Evolutionary conservation across 2,888 invertebrate species (phyloP).

Genomic region (Acanthosepion esculentum): DNA sequence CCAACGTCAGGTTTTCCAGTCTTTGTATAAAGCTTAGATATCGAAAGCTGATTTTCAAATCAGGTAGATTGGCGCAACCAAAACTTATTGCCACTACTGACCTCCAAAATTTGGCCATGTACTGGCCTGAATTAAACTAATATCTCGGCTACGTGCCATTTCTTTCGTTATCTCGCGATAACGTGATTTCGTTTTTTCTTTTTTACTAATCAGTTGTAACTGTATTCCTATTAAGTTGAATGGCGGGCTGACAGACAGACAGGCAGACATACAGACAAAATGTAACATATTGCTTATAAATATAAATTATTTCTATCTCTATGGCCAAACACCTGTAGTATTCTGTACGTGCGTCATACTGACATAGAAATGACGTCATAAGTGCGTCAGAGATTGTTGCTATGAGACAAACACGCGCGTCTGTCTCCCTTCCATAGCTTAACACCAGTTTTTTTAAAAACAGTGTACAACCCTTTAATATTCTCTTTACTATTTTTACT

Average conservation of each 20-base stretch:
- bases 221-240: not conserved
- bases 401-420: not conserved
- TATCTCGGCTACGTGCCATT: too few species aligned
- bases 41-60: not conserved
- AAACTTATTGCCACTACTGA: not conserved
- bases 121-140: too few species aligned
- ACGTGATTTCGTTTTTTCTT: too few species aligned
- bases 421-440: not conserved
- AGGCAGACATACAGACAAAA: not conserved
- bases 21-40: not conserved
- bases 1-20: not conserved
- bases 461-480: too few species aligned
- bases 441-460: not conserved
- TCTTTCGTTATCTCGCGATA: too few species aligned
- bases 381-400: not conserved
- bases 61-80: not conserved
- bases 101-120: not conserved
- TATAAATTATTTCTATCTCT: constrained; percentile 5
- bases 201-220: not conserved
- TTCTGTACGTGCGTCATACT: not conserved
- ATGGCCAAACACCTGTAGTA: not conserved
- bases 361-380: not conserved
- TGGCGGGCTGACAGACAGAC: not conserved
- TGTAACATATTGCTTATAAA: not conserved
- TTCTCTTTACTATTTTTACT: too few species aligned